Evolutionary conservation across 2,113 vertebrate species (phyloP).

Genomic region (Pelmatolapia mariae): DNA sequence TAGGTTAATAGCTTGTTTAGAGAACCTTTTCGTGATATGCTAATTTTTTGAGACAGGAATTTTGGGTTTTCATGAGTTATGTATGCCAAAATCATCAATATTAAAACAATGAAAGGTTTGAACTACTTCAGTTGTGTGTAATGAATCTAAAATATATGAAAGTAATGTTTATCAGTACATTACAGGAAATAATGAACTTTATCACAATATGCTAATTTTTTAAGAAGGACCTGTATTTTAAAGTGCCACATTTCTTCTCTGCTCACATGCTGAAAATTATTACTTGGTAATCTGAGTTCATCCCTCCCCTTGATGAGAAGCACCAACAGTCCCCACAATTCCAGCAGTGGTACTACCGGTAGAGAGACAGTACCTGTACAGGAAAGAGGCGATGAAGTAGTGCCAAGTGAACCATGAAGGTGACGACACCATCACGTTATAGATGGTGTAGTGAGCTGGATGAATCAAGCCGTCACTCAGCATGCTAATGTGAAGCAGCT

Average conservation of each 20-base stretch:
- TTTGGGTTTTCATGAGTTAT: too few relatives aligned
- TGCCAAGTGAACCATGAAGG: neutral
- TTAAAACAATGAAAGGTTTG: too few relatives aligned
- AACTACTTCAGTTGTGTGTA: too few relatives aligned
- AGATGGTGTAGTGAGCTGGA: rapidly evolving
- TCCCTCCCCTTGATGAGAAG: neutral
- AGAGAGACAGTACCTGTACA: neutral
- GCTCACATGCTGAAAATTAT: neutral
- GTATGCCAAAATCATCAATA: too few relatives aligned
- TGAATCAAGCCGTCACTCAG: rapidly evolving
- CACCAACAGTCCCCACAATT: neutral
- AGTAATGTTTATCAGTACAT: too few relatives aligned
- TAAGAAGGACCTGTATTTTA: too few relatives aligned
- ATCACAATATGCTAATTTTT: too few relatives aligned
- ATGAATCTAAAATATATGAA: too few relatives aligned
- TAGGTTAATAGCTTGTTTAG: too few relatives aligned
- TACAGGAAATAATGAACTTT: too few relatives aligned
- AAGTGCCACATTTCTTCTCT: neutral
- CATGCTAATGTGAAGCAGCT: neutral
- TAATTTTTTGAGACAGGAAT: too few relatives aligned
- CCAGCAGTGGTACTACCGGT: neutral
- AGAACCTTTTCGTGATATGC: too few relatives aligned
- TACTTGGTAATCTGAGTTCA: rapidly evolving
- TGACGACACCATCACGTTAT: rapidly evolving
- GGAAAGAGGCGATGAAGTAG: rapidly evolving